Evolutionary conservation across 1,140 invertebrate species (phyloP).

Genomic region (Nasonia giraulti): DNA sequence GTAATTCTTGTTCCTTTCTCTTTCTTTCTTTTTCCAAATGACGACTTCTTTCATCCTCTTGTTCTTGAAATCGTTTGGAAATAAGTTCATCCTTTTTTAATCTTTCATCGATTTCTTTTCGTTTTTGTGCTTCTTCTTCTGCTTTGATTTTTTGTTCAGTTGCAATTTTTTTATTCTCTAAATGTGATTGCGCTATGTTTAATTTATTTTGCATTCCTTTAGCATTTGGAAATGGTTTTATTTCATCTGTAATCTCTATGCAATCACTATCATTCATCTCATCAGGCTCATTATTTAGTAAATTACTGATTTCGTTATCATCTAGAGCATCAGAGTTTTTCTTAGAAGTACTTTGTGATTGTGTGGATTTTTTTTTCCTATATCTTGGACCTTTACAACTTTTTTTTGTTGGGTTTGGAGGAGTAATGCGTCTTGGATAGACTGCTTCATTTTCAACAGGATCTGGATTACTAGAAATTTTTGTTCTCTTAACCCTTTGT

Average conservation of each 20-base stretch:
- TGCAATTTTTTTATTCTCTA: slow-evolving; percentile 1
- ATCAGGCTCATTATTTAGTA: slow-evolving; percentile 27
- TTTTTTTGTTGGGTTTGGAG: slow-evolving; percentile 51
- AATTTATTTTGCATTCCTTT: slow-evolving; percentile 7
- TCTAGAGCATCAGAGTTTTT: slow-evolving; percentile 43
- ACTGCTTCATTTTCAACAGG: slow-evolving; percentile 22
- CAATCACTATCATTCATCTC: slow-evolving; percentile 39
- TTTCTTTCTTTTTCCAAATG: slow-evolving; percentile 12
- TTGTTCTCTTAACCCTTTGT: not conserved
- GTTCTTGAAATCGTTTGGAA: slow-evolving; percentile 15
- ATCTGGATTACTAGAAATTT: slow-evolving; percentile 15
- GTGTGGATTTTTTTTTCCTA: slow-evolving; percentile 33
- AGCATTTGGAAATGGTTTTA: not conserved
- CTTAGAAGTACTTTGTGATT: slow-evolving; percentile 9
- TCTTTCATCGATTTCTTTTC: slow-evolving; percentile 31
- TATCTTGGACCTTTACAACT: slow-evolving; percentile 35
- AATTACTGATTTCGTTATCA: slow-evolving; percentile 48
- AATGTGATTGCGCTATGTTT: not conserved
- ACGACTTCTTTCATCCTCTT: not conserved
- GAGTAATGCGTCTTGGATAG: slow-evolving; percentile 51
- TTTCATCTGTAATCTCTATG: slow-evolving; percentile 32
- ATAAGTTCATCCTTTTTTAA: slow-evolving; percentile 28
- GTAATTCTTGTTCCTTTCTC: slow-evolving; percentile 36
- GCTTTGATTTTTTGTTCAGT: slow-evolving; percentile 22
- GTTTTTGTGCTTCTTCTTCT: slow-evolving; percentile 15